Evolutionary conservation across 64 coral and sea anemone species (phyloP).

Genomic region (Montipora capricornis): DNA sequence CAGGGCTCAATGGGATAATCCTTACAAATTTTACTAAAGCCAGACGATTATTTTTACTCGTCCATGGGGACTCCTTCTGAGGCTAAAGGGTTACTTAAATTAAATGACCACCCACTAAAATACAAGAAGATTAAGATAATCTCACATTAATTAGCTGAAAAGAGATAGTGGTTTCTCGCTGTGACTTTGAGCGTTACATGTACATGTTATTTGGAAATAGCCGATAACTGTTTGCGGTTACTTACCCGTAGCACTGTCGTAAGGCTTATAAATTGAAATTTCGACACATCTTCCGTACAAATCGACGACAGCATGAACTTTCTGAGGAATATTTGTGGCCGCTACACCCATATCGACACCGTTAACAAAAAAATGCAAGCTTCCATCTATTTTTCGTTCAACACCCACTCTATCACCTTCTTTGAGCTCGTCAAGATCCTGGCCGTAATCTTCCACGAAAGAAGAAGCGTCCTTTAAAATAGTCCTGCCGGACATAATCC

Average conservation of each 20-base stretch:
- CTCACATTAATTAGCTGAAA: too few relatives aligned
- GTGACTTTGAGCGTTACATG: background rate
- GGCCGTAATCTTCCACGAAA: slow-evolving; percentile 82
- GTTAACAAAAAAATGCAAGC: slow-evolving; percentile 95
- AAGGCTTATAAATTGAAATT: slow-evolving; percentile 81
- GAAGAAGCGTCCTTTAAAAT: slow-evolving; percentile 89
- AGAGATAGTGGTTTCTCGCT: too few relatives aligned
- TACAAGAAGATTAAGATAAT: too few relatives aligned
- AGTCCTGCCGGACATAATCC: slow-evolving; percentile 92
- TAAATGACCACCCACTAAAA: too few relatives aligned
- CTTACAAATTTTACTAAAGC: too few relatives aligned
- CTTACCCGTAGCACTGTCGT: slow-evolving; percentile 59
- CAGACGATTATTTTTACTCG: too few relatives aligned
- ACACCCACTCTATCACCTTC: slow-evolving; percentile 90
- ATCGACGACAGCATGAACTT: slow-evolving; percentile 91
- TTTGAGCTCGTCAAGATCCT: slow-evolving; percentile 85
- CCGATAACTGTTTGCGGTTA: background rate
- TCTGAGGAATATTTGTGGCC: slow-evolving; percentile 72
- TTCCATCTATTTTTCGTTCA: slow-evolving; percentile 50
- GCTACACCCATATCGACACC: slow-evolving; percentile 91
- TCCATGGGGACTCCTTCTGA: too few relatives aligned
- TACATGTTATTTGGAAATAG: background rate
- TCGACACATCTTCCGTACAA: slow-evolving; percentile 97
- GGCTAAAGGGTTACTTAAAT: too few relatives aligned
- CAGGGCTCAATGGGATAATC: too few relatives aligned